Evolutionary conservation across 2,113 vertebrate species (phyloP).

Genomic region (Bufo bufo): DNA sequence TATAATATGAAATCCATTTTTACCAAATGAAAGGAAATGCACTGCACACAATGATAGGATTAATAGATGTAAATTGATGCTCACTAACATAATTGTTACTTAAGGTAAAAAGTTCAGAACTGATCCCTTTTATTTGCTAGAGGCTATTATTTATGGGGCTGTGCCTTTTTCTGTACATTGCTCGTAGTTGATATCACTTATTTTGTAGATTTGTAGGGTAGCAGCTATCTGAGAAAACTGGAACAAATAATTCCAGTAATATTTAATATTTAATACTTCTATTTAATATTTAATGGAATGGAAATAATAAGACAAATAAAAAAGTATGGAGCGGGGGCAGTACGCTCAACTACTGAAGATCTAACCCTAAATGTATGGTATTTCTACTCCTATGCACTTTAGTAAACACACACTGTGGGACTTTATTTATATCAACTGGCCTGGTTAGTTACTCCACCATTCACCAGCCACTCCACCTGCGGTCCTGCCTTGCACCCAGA

Average conservation of each 20-base stretch:
- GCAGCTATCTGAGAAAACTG: not conserved
- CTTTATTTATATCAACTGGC: no score
- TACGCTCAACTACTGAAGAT: not conserved
- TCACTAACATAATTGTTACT: conserved; percentile 24
- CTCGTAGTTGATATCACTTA: not conserved
- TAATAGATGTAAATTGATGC: not conserved
- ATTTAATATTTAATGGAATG: not conserved
- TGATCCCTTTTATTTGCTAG: not conserved
- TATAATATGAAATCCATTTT: not conserved
- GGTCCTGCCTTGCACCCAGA: no score
- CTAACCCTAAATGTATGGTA: not conserved
- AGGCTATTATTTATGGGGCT: not conserved
- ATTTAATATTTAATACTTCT: not conserved
- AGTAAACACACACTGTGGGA: no score
- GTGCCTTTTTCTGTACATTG: not conserved
- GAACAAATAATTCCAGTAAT: not conserved
- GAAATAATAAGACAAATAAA: not conserved
- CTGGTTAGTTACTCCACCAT: no score
- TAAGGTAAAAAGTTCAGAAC: not conserved
- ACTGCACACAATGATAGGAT: not conserved
- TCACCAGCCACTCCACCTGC: no score
- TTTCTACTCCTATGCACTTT: no score
- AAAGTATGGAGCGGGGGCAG: not conserved
- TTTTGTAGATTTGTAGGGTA: no score
- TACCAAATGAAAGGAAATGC: not conserved